Conservation (phyloP, 2,888 invertebrate genomes). For the Ditylenchus weischeri region DNA sequence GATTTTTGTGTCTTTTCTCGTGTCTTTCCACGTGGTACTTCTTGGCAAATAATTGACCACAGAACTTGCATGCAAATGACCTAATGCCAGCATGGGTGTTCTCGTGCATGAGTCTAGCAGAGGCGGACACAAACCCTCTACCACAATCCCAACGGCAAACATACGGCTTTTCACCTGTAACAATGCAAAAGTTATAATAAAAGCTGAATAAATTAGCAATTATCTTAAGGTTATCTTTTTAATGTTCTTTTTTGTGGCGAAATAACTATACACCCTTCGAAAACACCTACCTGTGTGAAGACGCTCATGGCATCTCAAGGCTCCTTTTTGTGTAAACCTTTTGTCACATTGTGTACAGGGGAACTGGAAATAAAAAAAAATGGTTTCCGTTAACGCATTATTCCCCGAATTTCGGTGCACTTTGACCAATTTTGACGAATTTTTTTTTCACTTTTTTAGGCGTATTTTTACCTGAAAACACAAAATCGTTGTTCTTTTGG, state of each 20-base stretch:
- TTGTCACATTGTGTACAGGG: constrained; percentile 21
- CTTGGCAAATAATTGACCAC: constrained; percentile 35
- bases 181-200: background rate
- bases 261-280: background rate
- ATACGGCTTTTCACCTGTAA: constrained; percentile 42
- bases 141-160: constrained; percentile 48
- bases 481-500: no score
- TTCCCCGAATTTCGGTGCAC: no score
- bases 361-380: constrained; percentile 1
- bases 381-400: no score
- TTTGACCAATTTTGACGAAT: no score
- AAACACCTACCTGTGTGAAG: constrained; percentile 18
- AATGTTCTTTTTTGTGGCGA: no score
- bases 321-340: constrained; percentile 21
- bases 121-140: constrained; percentile 42
- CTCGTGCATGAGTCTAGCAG: constrained; percentile 43
- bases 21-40: constrained; percentile 39
- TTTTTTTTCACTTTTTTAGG: no score
- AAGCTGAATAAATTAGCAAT: no score
- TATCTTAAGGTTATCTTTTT: no score
- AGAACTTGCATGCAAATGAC: constrained; percentile 33
- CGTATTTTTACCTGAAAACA: no score
- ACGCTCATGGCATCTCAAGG: constrained; percentile 25
- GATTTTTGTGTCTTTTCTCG: constrained; percentile 18
- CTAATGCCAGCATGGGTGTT: constrained; percentile 40